Percentiles rank a stretch among this genome's conserved stretches.
Evolutionary conservation across 1,140 invertebrate genomes (phyloP).

Genomic region (Aphis gossypii): DNA sequence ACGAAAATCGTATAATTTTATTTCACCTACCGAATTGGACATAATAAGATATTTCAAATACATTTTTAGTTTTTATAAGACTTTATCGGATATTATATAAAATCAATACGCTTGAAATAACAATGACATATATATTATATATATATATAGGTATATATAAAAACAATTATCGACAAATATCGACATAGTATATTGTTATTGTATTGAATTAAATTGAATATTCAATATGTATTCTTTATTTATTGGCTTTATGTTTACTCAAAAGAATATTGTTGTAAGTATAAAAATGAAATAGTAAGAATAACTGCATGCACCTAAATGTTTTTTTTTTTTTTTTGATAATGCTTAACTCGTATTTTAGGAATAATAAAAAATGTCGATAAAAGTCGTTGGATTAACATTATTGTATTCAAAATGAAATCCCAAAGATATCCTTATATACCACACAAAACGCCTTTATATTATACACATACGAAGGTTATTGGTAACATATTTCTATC

Average conservation of each 20-base stretch:
- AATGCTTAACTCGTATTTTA: not conserved
- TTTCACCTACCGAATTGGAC: not conserved
- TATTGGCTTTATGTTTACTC: not conserved
- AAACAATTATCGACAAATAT: not conserved
- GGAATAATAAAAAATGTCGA: not conserved
- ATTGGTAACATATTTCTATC: conserved; percentile 21
- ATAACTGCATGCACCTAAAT: not conserved
- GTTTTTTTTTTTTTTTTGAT: not conserved
- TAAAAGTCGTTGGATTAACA: not conserved
- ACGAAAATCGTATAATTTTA: not conserved
- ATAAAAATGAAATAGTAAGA: not conserved
- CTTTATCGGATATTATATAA: not conserved
- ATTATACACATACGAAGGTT: not conserved
- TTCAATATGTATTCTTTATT: not conserved
- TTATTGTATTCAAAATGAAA: not conserved
- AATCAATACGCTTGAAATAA: not conserved
- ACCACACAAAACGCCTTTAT: not conserved
- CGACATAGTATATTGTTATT: not conserved
- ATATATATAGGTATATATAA: not conserved
- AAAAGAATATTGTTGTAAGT: not conserved
- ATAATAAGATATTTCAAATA: not conserved
- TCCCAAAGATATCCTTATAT: not conserved
- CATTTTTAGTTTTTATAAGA: not conserved
- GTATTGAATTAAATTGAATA: not conserved
- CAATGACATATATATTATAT: not conserved